A percentile compares a stretch with the other conserved stretches of the same genome.
Evolutionary conservation across 1,140 invertebrate genomes (phyloP).

Genomic region (Hyphantria cunea): DNA sequence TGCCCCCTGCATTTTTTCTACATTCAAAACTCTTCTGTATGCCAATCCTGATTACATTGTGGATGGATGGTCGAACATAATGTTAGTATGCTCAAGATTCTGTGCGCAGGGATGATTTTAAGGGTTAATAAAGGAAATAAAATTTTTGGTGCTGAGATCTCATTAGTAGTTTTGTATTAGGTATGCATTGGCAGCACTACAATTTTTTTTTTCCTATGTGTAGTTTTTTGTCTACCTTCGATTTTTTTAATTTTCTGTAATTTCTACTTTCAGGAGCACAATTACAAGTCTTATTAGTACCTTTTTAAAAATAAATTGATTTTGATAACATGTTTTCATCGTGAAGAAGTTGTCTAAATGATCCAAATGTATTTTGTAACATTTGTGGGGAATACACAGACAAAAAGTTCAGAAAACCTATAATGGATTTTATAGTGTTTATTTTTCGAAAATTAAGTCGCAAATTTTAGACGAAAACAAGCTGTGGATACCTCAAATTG

Average conservation of each 20-base stretch:
- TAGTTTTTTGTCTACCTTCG: no score
- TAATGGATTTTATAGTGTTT: constrained; percentile 5
- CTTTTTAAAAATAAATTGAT: constrained; percentile 3
- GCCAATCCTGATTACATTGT: no score
- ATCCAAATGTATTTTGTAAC: constrained; percentile 32
- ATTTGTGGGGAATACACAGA: constrained; percentile 31
- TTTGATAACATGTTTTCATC: constrained; percentile 14
- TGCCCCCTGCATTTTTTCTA: no score
- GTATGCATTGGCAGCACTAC: background rate
- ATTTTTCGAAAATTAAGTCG: constrained; percentile 9
- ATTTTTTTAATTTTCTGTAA: background rate
- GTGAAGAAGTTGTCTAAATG: constrained; percentile 30
- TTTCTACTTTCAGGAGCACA: background rate
- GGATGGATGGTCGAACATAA: no score
- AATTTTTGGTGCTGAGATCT: no score
- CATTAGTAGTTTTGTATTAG: constrained; percentile 5
- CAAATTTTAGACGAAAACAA: constrained; percentile 1
- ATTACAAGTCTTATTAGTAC: background rate
- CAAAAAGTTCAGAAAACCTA: constrained; percentile 22
- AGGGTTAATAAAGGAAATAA: no score
- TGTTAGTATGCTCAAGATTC: no score
- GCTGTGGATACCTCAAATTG: constrained; percentile 11
- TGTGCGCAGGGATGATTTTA: no score
- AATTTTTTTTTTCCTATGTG: no score
- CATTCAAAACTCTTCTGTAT: no score